Conservation (phyloP, 2,113 vertebrate species). For the Chaetorhynchus papuensis region DNA sequence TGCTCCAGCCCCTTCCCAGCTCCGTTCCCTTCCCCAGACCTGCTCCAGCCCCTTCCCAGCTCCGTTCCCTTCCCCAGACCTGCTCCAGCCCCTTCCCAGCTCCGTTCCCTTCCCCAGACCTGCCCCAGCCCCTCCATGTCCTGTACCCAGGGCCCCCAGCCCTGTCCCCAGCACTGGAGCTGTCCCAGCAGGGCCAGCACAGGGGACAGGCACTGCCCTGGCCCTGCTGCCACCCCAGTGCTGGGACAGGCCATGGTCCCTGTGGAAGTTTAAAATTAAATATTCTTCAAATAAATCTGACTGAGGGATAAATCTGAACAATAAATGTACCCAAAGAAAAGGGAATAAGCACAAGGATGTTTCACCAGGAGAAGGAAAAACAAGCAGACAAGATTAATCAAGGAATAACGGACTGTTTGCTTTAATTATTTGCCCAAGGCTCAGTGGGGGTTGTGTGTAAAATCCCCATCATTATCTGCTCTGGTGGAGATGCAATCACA, state of each 20-base stretch:
- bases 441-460: not conserved
- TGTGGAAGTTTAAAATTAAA: not conserved
- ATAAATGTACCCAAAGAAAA: not conserved
- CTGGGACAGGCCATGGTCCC: not conserved
- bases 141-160: not conserved
- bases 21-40: fast-evolving
- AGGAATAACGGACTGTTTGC: not conserved
- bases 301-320: not conserved
- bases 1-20: not conserved
- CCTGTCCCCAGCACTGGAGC: not conserved
- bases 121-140: not conserved
- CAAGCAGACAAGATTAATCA: not conserved
- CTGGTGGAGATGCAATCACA: not conserved
- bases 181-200: not conserved
- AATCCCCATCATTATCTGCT: not conserved
- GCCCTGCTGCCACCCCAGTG: not conserved
- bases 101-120: too few species aligned
- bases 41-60: not conserved
- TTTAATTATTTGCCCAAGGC: not conserved
- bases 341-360: not conserved
- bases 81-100: too few species aligned
- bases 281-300: not conserved
- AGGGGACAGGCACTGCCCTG: not conserved
- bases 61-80: too few species aligned
- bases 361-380: not conserved